These are phyloP conservation scores for Urocitellus parryii DNA, from an alignment of 2,113 vertebrate species.

Conservation along the genomic window DNA sequence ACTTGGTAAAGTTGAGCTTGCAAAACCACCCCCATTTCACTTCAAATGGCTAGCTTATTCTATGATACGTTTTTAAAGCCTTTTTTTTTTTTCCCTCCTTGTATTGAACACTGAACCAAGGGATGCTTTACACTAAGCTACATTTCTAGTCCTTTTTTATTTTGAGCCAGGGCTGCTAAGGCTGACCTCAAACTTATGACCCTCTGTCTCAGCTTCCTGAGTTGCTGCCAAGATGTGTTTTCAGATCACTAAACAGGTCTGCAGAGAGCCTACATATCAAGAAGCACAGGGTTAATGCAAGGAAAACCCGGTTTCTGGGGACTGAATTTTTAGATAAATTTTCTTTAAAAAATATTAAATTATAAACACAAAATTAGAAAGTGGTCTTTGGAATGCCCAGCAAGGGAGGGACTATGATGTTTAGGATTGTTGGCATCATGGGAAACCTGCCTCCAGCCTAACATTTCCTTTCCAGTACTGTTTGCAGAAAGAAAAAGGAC, in stretches of 20 bases:
- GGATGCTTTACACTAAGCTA: too few relatives aligned
- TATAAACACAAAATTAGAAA: neutral
- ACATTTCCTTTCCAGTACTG: neutral
- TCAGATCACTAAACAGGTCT: neutral
- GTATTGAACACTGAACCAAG: too few relatives aligned
- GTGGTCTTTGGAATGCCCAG: neutral
- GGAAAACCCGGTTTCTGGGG: neutral
- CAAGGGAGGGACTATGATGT: neutral
- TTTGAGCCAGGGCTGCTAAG: too few relatives aligned
- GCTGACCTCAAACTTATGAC: too few relatives aligned
- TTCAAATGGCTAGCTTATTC: neutral
- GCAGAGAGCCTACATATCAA: neutral
- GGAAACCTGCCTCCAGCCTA: neutral
- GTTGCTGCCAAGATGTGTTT: neutral
- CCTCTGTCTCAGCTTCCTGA: too few relatives aligned
- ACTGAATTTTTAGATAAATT: neutral
- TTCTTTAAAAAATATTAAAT: neutral
- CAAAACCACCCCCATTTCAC: neutral
- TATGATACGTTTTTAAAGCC: neutral
- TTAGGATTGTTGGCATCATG: neutral
- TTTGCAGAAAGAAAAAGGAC: neutral
- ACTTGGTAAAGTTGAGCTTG: neutral
- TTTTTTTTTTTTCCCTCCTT: too few relatives aligned
- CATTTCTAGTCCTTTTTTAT: too few relatives aligned
- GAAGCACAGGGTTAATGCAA: neutral